Evolutionary conservation across 92 coral and sea anemone species (phyloP).

Genomic region (Galaxea fascicularis): DNA sequence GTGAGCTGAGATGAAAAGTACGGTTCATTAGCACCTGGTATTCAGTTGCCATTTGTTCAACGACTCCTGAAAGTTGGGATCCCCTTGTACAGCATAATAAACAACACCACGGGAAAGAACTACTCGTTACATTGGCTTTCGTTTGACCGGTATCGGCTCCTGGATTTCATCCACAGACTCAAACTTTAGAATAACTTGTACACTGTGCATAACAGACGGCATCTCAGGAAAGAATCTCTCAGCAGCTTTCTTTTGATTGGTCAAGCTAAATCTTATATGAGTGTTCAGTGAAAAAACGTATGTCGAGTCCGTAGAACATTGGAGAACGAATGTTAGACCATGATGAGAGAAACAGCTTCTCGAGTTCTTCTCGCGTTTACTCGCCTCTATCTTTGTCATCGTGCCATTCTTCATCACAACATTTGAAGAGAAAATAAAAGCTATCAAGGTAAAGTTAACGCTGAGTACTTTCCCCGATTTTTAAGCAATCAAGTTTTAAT

Average conservation of each 20-base stretch:
- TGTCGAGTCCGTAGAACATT: background rate
- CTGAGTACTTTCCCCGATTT: too few relatives aligned
- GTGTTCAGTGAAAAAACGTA: background rate
- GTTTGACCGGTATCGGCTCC: background rate
- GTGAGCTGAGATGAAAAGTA: too few relatives aligned
- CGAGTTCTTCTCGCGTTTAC: background rate
- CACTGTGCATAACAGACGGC: background rate
- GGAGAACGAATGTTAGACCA: background rate
- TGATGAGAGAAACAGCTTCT: background rate
- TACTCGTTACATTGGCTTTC: background rate
- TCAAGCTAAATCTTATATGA: background rate
- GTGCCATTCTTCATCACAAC: background rate
- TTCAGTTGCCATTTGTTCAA: background rate
- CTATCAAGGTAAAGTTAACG: background rate
- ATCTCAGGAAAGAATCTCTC: background rate
- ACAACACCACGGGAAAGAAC: background rate
- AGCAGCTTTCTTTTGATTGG: background rate
- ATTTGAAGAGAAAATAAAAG: background rate
- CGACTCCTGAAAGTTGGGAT: background rate
- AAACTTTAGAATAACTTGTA: background rate
- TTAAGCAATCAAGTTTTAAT: background rate
- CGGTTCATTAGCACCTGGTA: too few relatives aligned
- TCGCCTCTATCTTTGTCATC: background rate
- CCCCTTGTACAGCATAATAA: background rate
- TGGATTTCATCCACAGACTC: conserved; percentile 2